Conservation (phyloP, 2,888 invertebrate species). For the Tetropium fuscum region DNA sequence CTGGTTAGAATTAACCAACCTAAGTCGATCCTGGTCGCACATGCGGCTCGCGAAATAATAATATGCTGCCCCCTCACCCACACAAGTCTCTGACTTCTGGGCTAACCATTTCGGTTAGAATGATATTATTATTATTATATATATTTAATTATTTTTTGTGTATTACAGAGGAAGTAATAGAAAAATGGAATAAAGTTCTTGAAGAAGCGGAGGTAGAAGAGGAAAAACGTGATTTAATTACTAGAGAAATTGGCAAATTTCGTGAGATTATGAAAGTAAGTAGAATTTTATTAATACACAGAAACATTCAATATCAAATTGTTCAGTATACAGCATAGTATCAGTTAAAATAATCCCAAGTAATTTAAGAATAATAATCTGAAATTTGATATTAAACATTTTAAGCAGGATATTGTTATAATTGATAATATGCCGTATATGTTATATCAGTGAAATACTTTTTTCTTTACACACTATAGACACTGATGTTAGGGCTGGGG, state of each 20-base stretch:
- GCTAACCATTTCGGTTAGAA: too few relatives aligned
- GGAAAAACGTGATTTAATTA: conserved; percentile 95
- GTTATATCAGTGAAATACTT: conserved; percentile 9
- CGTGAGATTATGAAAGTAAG: conserved; percentile 96
- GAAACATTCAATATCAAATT: too few relatives aligned
- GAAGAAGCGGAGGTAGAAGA: conserved; percentile 94
- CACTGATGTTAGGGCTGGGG: conserved; percentile 38
- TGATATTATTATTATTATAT: too few relatives aligned
- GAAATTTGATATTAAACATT: not conserved
- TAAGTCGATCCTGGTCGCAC: too few relatives aligned
- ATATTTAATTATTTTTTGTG: conserved; percentile 19
- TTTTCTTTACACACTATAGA: conserved; percentile 28
- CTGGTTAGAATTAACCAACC: too few relatives aligned
- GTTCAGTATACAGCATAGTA: conserved; percentile 18
- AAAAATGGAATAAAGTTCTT: conserved; percentile 75
- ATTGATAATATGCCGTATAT: conserved; percentile 27
- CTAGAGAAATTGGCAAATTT: conserved; percentile 97
- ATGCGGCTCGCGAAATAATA: too few relatives aligned
- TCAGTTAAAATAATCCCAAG: not conserved
- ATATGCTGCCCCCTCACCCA: too few relatives aligned
- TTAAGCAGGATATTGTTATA: not conserved
- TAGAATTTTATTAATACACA: too few relatives aligned
- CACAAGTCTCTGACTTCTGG: too few relatives aligned
- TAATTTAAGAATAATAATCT: not conserved
- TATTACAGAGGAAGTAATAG: conserved; percentile 74